Evolutionary conservation across 2,888 invertebrate species (phyloP).

Genomic region (Eupeodes latifasciatus): DNA sequence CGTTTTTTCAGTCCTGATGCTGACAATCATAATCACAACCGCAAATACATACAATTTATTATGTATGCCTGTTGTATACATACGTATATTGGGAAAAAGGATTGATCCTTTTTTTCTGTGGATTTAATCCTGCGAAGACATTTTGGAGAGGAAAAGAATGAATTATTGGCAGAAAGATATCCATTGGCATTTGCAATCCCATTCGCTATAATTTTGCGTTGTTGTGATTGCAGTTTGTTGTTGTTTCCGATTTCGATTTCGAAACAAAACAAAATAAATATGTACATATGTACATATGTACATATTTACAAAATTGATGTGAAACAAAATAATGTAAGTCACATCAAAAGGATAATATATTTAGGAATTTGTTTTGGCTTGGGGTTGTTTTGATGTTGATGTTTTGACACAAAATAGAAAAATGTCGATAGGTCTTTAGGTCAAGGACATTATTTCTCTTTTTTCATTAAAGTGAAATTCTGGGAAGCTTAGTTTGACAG

Average conservation of each 20-base stretch:
- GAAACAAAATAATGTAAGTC: slow-evolving; percentile 24
- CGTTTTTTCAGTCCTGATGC: not conserved
- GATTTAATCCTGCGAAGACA: slow-evolving; percentile 45
- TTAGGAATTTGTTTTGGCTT: slow-evolving; percentile 53
- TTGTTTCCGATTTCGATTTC: slow-evolving; percentile 40
- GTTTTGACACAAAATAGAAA: slow-evolving; percentile 18
- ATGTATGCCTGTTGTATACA: not conserved
- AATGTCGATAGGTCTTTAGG: slow-evolving; percentile 29
- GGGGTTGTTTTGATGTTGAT: slow-evolving; percentile 44
- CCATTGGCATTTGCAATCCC: slow-evolving; percentile 7
- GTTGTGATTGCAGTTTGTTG: slow-evolving; percentile 49
- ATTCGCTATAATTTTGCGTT: slow-evolving; percentile 10
- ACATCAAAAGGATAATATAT: slow-evolving; percentile 26
- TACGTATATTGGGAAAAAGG: slow-evolving; percentile 48
- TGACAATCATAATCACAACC: slow-evolving; percentile 69
- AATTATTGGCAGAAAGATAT: slow-evolving; percentile 57
- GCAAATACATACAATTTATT: slow-evolving; percentile 52
- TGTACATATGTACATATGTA: no score
- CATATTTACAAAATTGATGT: not conserved
- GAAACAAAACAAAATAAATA: not conserved
- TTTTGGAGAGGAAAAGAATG: slow-evolving; percentile 33
- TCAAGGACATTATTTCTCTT: no score
- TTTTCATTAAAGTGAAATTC: no score
- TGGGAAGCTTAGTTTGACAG: no score
- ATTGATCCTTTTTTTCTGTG: slow-evolving; percentile 40